Evolutionary conservation across 2,113 vertebrate genomes (phyloP).

Genomic region (Sigmodon hispidus): DNA sequence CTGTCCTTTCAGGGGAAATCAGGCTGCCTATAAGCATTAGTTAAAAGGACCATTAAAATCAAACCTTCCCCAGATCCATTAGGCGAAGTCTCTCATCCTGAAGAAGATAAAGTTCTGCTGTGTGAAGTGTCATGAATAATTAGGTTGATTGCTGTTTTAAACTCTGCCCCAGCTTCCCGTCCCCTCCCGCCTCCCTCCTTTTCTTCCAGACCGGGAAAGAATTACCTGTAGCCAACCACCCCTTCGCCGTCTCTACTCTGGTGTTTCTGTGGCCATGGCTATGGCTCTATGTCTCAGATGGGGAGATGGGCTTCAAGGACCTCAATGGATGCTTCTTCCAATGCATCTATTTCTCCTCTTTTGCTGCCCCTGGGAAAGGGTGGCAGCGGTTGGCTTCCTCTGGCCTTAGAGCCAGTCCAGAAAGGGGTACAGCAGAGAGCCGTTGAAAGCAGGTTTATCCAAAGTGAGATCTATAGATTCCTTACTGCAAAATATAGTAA

Average conservation of each 20-base stretch:
- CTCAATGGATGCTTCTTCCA: not conserved
- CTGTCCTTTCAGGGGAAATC: conserved; percentile 87
- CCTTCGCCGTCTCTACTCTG: accelerated
- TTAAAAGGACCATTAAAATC: conserved; percentile 90
- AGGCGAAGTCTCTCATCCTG: conserved; percentile 83
- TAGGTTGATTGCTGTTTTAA: conserved; percentile 86
- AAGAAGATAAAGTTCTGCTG: conserved; percentile 86
- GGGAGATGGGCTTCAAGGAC: not conserved
- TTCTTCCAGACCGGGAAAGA: not conserved
- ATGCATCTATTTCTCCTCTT: not conserved
- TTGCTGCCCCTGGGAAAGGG: not conserved
- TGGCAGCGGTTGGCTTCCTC: not conserved
- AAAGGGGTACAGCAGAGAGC: not conserved
- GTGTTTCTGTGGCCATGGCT: accelerated
- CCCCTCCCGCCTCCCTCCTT: conserved; percentile 44
- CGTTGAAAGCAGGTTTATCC: not conserved
- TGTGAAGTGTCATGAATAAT: conserved; percentile 87
- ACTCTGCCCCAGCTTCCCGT: conserved; percentile 82
- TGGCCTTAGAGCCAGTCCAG: not conserved
- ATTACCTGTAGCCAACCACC: not conserved
- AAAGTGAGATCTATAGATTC: not conserved
- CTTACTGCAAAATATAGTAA: not conserved
- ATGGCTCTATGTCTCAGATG: not conserved
- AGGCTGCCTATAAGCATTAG: conserved; percentile 86
- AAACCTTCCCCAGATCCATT: conserved; percentile 86